phyloP scores from a whole-genome alignment of 1,140 invertebrate genomes.

The Halictus rubicundus region DNA sequence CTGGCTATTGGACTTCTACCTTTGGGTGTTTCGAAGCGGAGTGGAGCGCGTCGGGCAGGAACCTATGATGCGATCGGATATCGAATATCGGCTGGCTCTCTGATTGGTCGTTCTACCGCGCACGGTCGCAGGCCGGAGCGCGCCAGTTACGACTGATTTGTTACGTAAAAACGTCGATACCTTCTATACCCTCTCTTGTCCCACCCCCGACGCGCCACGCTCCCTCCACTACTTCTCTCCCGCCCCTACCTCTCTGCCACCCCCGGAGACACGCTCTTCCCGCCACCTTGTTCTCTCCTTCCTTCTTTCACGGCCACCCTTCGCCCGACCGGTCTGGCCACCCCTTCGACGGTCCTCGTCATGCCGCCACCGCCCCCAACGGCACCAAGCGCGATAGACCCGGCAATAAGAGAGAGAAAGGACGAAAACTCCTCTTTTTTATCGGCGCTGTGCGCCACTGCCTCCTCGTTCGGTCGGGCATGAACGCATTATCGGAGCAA shows the following conservation, averaged over 20 bases:
- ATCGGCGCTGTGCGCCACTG: conserved; percentile 77
- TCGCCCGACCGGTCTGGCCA: conserved; percentile 60
- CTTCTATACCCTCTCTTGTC: conserved; percentile 74
- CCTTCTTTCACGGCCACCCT: conserved; percentile 35
- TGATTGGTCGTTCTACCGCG: conserved; percentile 77
- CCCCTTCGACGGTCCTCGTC: conserved; percentile 65
- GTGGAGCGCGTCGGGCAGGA: conserved; percentile 64
- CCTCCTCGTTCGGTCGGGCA: conserved; percentile 75
- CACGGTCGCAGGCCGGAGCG: conserved; percentile 74
- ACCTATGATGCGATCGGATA: conserved; percentile 81
- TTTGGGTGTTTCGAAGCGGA: conserved; percentile 60
- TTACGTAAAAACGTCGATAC: conserved; percentile 82
- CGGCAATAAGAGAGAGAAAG: conserved; percentile 61
- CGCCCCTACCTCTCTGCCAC: conserved; percentile 12
- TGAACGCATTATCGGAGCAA: conserved; percentile 79
- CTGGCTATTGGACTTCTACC: conserved; percentile 77
- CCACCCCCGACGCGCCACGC: conserved; percentile 55
- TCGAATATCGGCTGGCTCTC: conserved; percentile 80
- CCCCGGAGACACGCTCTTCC: conserved; percentile 40
- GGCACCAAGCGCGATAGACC: conserved; percentile 62
- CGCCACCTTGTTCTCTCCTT: conserved; percentile 34
- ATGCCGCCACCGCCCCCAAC: conserved; percentile 69
- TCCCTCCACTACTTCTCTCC: conserved; percentile 39
- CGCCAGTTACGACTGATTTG: conserved; percentile 80
- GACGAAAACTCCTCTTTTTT: conserved; percentile 74